Conservation (phyloP, 2,797 vertebrate genomes). For the Cetoscarus ocellatus region DNA sequence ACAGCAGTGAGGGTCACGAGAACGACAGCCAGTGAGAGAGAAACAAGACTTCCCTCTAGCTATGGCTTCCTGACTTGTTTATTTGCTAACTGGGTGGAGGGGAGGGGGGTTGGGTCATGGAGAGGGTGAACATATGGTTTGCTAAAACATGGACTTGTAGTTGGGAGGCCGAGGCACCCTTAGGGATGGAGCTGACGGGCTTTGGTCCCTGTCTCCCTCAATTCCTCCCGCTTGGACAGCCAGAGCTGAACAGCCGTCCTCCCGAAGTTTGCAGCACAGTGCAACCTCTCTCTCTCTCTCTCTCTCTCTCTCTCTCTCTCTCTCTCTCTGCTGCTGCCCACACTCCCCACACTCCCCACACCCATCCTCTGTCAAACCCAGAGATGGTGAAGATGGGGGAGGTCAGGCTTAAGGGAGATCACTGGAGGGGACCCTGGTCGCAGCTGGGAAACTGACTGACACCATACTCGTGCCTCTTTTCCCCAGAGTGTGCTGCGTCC, state of each 20-base stretch:
- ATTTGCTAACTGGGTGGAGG: slow-evolving; percentile 79
- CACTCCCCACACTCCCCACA: slow-evolving; percentile 33
- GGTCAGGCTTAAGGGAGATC: slow-evolving; percentile 24
- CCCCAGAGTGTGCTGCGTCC: slow-evolving; percentile 52
- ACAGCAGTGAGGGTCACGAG: slow-evolving; percentile 46
- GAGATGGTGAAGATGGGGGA: slow-evolving; percentile 34
- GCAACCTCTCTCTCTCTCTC: slow-evolving; percentile 48
- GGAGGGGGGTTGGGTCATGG: slow-evolving; percentile 33
- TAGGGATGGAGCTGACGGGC: slow-evolving; percentile 78
- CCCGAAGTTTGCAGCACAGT: slow-evolving; percentile 56
- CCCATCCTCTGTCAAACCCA: slow-evolving; percentile 36
- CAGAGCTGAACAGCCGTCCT: slow-evolving; percentile 75
- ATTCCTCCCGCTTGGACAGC: slow-evolving; percentile 85
- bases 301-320: slow-evolving; percentile 31
- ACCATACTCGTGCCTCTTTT: slow-evolving; percentile 65
- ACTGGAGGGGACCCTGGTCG: slow-evolving; percentile 20
- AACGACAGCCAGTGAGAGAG: slow-evolving; percentile 71
- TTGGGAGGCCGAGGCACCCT: slow-evolving; percentile 82
- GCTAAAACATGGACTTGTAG: slow-evolving; percentile 89
- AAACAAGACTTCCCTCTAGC: slow-evolving; percentile 82
- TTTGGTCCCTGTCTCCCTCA: slow-evolving; percentile 85
- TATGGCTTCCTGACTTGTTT: slow-evolving; percentile 87
- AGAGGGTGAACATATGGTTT: slow-evolving; percentile 87
- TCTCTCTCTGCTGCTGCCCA: slow-evolving; percentile 35
- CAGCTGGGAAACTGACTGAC: slow-evolving; percentile 71